Evolutionary conservation across 2,888 invertebrate genomes (phyloP).

Genomic region (Macropis europaea): DNA sequence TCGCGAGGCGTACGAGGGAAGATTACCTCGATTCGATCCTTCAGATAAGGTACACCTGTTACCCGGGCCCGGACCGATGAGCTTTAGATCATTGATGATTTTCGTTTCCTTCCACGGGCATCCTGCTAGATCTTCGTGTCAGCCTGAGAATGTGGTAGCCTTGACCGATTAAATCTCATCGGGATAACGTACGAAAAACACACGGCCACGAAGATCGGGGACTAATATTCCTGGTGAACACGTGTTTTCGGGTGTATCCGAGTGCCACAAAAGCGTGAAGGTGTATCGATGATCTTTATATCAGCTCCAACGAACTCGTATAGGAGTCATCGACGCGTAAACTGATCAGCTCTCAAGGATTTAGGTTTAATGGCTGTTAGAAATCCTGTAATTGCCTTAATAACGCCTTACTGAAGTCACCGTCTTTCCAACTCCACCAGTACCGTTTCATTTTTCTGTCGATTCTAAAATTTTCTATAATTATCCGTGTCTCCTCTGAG

Average conservation of each 20-base stretch:
- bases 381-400: not conserved
- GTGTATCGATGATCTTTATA: constrained; percentile 10
- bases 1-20: constrained; percentile 35
- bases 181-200: constrained; percentile 44
- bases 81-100: constrained; percentile 47
- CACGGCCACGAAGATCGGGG: constrained; percentile 4
- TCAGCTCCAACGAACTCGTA: not conserved
- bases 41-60: constrained; percentile 65
- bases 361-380: not conserved
- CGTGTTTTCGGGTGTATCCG: constrained; percentile 30
- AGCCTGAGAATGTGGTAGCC: constrained; percentile 31
- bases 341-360: not conserved
- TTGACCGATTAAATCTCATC: constrained; percentile 47
- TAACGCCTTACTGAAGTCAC: too few species aligned
- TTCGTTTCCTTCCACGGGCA: constrained; percentile 18
- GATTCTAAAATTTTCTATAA: too few species aligned
- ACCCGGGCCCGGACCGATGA: constrained; percentile 4
- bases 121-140: not conserved
- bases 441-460: too few species aligned
- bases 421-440: too few species aligned
- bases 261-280: constrained; percentile 8
- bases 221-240: constrained; percentile 48
- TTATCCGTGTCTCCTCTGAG: too few species aligned
- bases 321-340: not conserved
- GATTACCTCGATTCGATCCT: constrained; percentile 50